Conservation (phyloP, 2,113 vertebrate genomes). For the Centropristis striata region DNA sequence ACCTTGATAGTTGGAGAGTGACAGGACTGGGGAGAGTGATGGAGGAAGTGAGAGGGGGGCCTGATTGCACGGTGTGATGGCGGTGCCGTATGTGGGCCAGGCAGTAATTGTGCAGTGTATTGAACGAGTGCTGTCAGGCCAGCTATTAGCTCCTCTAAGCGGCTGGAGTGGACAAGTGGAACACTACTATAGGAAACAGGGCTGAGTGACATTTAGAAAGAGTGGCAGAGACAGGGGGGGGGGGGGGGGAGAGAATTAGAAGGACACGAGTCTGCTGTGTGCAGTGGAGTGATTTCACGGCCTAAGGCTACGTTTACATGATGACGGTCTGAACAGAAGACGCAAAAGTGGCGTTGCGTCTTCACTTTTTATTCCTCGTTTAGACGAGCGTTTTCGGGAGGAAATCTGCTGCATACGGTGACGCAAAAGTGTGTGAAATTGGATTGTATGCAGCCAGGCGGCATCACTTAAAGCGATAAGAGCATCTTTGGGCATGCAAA, state of each 20-base stretch:
- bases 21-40: slow-evolving; percentile 30
- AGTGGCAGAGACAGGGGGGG: neutral
- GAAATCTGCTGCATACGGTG: no score
- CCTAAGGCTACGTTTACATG: no score
- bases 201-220: slow-evolving; percentile 57
- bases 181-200: slow-evolving; percentile 37
- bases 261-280: neutral
- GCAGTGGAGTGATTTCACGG: slow-evolving; percentile 37
- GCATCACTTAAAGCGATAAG: no score
- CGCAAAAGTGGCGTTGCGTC: no score
- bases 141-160: slow-evolving; percentile 64
- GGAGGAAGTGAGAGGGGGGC: slow-evolving; percentile 15
- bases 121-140: slow-evolving; percentile 65
- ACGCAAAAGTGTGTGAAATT: no score
- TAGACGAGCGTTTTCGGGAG: no score
- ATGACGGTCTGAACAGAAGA: no score
- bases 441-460: no score
- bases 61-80: slow-evolving; percentile 55
- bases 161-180: slow-evolving; percentile 46
- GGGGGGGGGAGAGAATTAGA: slow-evolving; percentile 7
- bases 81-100: slow-evolving; percentile 34
- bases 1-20: slow-evolving; percentile 32
- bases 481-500: no score
- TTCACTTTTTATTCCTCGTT: no score
- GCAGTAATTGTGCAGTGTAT: slow-evolving; percentile 59